Evolutionary conservation across 2,797 vertebrate genomes (phyloP).

Genomic region (Acridotheres tristis): DNA sequence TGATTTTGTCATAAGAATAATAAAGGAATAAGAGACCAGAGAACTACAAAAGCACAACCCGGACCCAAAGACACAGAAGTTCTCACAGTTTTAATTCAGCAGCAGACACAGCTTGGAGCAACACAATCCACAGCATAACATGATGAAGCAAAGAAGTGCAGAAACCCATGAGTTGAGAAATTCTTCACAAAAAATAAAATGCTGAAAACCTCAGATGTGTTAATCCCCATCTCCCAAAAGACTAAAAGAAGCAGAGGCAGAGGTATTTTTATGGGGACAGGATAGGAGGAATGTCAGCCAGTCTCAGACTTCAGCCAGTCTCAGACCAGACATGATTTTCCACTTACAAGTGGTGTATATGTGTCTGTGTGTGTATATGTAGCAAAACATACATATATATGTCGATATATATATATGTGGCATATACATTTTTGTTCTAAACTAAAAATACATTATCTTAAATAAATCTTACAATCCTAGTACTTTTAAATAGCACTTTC

Average conservation of each 20-base stretch:
- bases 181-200: not conserved
- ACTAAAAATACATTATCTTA: not conserved
- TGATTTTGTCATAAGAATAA: not conserved
- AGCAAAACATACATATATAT: not conserved
- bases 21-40: not conserved
- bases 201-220: not conserved
- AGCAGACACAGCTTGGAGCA: not conserved
- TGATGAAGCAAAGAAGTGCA: not conserved
- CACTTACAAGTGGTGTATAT: not conserved
- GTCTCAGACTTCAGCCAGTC: not conserved
- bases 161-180: not conserved
- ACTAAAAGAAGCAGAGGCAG: not conserved
- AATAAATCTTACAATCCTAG: not conserved
- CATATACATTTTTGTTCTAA: not conserved
- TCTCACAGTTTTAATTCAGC: not conserved
- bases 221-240: not conserved
- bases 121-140: not conserved
- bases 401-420: not conserved
- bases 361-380: not conserved
- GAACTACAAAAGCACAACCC: not conserved
- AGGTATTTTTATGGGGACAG: not conserved
- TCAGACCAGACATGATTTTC: not conserved
- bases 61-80: not conserved
- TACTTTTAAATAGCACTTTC: not conserved
- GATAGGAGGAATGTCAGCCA: not conserved